phyloP scores from a whole-genome alignment of 1,140 invertebrate species.

The Drosophila ironensis region DNA sequence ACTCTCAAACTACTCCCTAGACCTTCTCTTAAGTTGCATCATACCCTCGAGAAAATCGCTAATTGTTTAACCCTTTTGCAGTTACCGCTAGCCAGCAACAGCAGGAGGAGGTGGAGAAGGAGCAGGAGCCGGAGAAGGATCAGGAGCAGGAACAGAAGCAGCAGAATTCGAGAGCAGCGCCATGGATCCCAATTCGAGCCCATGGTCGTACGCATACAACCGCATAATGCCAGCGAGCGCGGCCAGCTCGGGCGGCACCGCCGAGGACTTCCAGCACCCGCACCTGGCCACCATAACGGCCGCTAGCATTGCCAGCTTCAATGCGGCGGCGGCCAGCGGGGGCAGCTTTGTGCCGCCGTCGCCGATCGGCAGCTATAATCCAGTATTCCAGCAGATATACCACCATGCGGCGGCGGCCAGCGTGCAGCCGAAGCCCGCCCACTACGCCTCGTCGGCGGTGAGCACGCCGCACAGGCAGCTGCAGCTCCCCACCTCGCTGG shows the following conservation, averaged over 20 bases:
- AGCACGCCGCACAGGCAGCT: constrained; percentile 76
- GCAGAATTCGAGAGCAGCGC: constrained; percentile 15
- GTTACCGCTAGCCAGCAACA: constrained; percentile 28
- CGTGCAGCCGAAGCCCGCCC: constrained; percentile 77
- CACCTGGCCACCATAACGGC: constrained; percentile 74
- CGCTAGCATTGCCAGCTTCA: constrained; percentile 74
- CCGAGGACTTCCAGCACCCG: constrained; percentile 78
- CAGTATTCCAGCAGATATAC: constrained; percentile 81
- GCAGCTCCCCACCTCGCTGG: constrained; percentile 71
- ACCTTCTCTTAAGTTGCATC: no score
- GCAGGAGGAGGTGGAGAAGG: no score
- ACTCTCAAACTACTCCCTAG: no score
- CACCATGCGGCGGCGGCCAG: constrained; percentile 78
- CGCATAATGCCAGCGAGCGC: constrained; percentile 74
- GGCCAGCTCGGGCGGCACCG: constrained; percentile 61
- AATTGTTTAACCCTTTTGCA: not conserved
- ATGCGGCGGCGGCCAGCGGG: constrained; percentile 74
- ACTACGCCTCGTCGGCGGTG: constrained; percentile 74
- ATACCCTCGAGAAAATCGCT: not conserved
- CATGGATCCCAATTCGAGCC: constrained; percentile 80
- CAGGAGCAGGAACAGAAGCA: no score
- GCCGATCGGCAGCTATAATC: constrained; percentile 79
- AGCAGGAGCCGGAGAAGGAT: no score
- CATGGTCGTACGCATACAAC: constrained; percentile 80
- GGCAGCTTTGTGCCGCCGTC: constrained; percentile 79